Conservation (phyloP, 2,888 invertebrate genomes). For the Sphaeridia pumilis region DNA sequence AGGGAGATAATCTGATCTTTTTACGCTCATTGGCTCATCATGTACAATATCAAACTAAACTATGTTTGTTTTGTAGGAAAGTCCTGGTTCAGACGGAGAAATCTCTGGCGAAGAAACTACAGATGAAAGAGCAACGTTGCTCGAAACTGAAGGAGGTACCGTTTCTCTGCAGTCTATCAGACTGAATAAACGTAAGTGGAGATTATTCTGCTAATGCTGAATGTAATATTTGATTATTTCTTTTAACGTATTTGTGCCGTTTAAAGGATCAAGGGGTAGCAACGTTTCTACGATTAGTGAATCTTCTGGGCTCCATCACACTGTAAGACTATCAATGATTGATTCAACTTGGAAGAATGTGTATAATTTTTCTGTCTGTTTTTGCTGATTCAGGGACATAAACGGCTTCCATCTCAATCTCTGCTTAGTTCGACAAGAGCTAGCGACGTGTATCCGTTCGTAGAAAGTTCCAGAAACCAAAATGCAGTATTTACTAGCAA, state of each 20-base stretch:
- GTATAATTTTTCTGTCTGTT: background rate
- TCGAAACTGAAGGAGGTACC: slow-evolving; percentile 45
- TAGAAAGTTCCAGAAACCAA: background rate
- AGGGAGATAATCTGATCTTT: background rate
- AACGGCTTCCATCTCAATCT: slow-evolving; percentile 41
- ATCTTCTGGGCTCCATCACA: slow-evolving; percentile 19
- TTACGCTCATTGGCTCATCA: background rate
- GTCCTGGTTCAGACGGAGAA: slow-evolving; percentile 44
- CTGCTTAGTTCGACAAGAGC: slow-evolving; percentile 59
- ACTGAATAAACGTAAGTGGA: slow-evolving; percentile 26
- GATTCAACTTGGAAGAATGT: no score
- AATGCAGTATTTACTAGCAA: slow-evolving; percentile 2
- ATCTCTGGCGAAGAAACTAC: slow-evolving; percentile 46
- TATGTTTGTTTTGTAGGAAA: slow-evolving; percentile 20
- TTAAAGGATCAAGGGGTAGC: slow-evolving; percentile 29
- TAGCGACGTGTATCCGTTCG: slow-evolving; percentile 58
- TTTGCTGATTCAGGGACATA: slow-evolving; percentile 5
- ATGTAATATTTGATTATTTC: no score
- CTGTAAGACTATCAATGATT: no score
- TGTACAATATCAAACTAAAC: background rate
- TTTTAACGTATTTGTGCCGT: no score
- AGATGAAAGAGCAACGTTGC: slow-evolving; percentile 59
- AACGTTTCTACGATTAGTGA: slow-evolving; percentile 29
- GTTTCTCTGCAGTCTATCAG: slow-evolving; percentile 30
- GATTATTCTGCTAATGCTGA: background rate